Evolutionary conservation across 2,888 invertebrate genomes (phyloP).

Genomic region (Chrysolina haemoptera): DNA sequence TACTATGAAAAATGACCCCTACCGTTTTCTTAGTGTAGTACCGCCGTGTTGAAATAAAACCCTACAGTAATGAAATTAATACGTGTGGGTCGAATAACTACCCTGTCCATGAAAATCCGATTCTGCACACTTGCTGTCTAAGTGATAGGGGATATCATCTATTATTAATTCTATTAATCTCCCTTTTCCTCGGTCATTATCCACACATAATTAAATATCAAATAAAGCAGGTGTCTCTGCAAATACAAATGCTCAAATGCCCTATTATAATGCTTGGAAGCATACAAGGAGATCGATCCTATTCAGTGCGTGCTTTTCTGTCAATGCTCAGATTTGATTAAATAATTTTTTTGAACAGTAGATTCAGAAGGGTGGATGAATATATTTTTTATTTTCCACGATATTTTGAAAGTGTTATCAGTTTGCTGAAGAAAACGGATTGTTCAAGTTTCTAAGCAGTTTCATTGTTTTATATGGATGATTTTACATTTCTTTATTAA

Average conservation of each 20-base stretch:
- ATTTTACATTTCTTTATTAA: too few relatives aligned
- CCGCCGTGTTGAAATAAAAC: background rate
- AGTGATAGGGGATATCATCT: slow-evolving; percentile 35
- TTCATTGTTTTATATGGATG: too few relatives aligned
- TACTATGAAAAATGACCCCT: background rate
- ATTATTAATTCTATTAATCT: slow-evolving; percentile 56
- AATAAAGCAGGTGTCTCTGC: slow-evolving; percentile 60
- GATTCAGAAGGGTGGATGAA: too few relatives aligned
- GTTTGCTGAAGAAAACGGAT: too few relatives aligned
- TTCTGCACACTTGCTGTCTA: slow-evolving; percentile 43
- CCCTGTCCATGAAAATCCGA: slow-evolving; percentile 22
- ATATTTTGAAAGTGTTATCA: too few relatives aligned
- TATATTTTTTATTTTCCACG: too few relatives aligned
- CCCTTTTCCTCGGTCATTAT: slow-evolving; percentile 57
- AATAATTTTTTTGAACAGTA: background rate
- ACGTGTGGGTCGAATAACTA: slow-evolving; percentile 3
- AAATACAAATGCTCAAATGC: slow-evolving; percentile 33
- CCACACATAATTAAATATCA: slow-evolving; percentile 64
- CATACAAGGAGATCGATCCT: slow-evolving; percentile 11
- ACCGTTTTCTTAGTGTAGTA: background rate
- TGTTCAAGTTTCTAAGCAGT: too few relatives aligned
- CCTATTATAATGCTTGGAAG: slow-evolving; percentile 15
- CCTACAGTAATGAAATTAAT: background rate
- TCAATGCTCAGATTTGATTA: slow-evolving; percentile 9
- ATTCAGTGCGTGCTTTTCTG: slow-evolving; percentile 1